A percentile compares a stretch with the other conserved stretches of the same genome.
phyloP scores from a whole-genome alignment of 2,888 invertebrate genomes.

The Alitta virens region DNA sequence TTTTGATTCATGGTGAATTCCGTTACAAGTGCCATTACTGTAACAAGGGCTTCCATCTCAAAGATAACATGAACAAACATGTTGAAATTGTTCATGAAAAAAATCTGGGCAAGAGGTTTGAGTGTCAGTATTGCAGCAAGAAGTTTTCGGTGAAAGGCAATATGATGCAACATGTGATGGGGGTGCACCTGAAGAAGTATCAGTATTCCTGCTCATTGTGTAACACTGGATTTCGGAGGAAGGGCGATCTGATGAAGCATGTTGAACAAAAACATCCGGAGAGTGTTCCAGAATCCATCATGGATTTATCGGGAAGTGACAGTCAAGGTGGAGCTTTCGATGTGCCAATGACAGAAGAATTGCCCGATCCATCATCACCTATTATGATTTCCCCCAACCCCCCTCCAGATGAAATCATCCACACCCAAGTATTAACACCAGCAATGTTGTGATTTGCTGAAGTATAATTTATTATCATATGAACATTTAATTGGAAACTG shows the following conservation, averaged over 20 bases:
- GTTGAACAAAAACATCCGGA: slow-evolving; percentile 6
- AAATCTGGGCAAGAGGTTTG: slow-evolving; percentile 4
- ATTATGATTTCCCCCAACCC: too few relatives aligned
- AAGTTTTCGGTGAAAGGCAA: slow-evolving; percentile 25
- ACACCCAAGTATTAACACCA: too few relatives aligned
- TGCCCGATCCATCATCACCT: too few relatives aligned
- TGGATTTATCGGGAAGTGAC: too few relatives aligned
- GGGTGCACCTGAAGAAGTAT: slow-evolving; percentile 23
- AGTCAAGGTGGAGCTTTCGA: too few relatives aligned
- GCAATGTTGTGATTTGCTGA: too few relatives aligned
- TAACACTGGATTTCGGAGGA: slow-evolving; percentile 18
- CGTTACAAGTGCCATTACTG: slow-evolving; percentile 20
- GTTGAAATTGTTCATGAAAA: slow-evolving; percentile 24
- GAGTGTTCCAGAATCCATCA: too few relatives aligned
- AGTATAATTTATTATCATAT: too few relatives aligned
- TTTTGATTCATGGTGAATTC: slow-evolving; percentile 22
- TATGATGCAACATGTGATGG: slow-evolving; percentile 24
- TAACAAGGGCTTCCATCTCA: slow-evolving; percentile 26
- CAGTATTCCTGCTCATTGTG: slow-evolving; percentile 22
- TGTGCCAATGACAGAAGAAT: too few relatives aligned
- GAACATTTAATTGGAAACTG: too few relatives aligned
- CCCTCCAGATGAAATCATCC: too few relatives aligned
- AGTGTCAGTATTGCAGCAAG: slow-evolving; percentile 21
- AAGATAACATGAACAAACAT: slow-evolving; percentile 28
- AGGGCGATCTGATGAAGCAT: slow-evolving; percentile 18